A percentile compares a stretch with the other conserved stretches of the same genome.
phyloP scores from a whole-genome alignment of 2,113 vertebrate genomes.

The Apus apus region DNA sequence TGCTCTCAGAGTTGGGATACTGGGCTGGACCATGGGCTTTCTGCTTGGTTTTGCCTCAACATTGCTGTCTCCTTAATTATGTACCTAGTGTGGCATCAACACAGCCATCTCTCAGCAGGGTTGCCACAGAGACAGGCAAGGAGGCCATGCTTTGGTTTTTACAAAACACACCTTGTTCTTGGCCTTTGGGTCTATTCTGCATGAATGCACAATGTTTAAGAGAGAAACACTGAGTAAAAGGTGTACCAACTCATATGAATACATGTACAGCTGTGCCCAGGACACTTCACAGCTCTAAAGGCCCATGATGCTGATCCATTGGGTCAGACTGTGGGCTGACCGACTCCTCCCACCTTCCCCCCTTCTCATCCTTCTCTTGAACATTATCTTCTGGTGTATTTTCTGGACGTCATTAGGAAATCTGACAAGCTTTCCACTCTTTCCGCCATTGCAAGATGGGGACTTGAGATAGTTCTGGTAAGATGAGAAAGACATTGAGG shows the following conservation, averaged over 20 bases:
- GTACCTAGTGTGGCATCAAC: neutral
- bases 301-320: neutral
- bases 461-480: neutral
- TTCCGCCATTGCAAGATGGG: neutral
- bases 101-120: accelerated
- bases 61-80: neutral
- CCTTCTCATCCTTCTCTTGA: neutral
- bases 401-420: neutral
- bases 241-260: neutral
- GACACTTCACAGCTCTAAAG: neutral
- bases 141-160: neutral
- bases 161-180: neutral
- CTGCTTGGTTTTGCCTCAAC: neutral
- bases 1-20: neutral
- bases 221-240: neutral
- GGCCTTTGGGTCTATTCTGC: neutral
- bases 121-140: neutral
- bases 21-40: neutral
- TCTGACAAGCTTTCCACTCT: neutral
- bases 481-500: neutral
- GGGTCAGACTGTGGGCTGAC: neutral
- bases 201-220: neutral
- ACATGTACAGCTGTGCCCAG: too few species aligned
- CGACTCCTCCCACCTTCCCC: neutral
- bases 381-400: neutral